A percentile compares a stretch with the other conserved stretches of the same genome.
Evolutionary conservation across 2,888 invertebrate species (phyloP).

Genomic region (Pinctada fucata): DNA sequence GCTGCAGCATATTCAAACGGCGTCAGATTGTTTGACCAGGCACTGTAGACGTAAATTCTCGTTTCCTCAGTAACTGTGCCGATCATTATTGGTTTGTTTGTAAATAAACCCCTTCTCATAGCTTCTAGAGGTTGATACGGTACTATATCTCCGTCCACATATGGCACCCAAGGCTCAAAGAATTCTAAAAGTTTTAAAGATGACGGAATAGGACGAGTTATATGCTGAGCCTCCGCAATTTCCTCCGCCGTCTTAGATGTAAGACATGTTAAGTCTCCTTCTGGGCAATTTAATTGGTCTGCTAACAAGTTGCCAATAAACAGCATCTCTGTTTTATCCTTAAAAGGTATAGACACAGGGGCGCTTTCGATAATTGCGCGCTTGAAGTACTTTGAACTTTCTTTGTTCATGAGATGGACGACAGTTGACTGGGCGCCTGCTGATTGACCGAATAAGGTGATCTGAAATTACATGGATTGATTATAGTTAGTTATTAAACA

Average conservation of each 20-base stretch:
- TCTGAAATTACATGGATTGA: constrained; percentile 37
- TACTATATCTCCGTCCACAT: constrained; percentile 61
- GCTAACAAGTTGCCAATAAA: constrained; percentile 53
- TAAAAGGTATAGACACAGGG: constrained; percentile 56
- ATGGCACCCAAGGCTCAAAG: constrained; percentile 68
- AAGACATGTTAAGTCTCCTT: constrained; percentile 54
- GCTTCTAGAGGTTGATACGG: constrained; percentile 57
- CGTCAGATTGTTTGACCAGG: constrained; percentile 54
- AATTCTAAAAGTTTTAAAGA: constrained; percentile 65
- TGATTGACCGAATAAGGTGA: constrained; percentile 59
- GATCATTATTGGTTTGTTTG: constrained; percentile 60
- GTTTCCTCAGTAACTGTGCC: constrained; percentile 65
- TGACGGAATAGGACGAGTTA: constrained; percentile 49
- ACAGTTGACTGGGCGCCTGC: constrained; percentile 60
- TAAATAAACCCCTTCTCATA: constrained; percentile 42
- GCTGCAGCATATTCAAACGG: constrained; percentile 47
- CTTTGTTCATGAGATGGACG: constrained; percentile 48
- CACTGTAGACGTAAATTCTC: constrained; percentile 60
- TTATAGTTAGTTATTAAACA: not conserved
- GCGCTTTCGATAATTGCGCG: constrained; percentile 55
- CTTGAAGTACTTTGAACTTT: constrained; percentile 47
- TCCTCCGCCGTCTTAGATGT: constrained; percentile 56
- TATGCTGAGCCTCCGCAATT: constrained; percentile 59
- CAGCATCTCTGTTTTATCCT: constrained; percentile 52
- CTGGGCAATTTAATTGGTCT: constrained; percentile 51